Base-by-base conservation (phyloP, 2,888 invertebrate species). In the Diploptera punctata region DNA sequence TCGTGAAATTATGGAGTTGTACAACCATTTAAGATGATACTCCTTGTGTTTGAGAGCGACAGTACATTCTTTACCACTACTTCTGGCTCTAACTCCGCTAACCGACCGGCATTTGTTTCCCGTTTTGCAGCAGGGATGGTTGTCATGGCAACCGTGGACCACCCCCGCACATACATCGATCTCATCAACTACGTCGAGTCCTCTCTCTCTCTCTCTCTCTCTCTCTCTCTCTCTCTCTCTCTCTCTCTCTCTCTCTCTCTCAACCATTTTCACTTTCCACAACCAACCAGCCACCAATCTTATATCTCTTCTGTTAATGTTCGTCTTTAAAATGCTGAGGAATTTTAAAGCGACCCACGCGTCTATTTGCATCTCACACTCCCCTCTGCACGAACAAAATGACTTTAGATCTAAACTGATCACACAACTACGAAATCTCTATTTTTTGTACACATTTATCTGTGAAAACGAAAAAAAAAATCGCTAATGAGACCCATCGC, bases 21-120 rank as follows among this genome's bases (percentile, higher is more conserved):
- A n/a, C n/a, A n/a, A n/a, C n/a, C n/a, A n/a, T n/a, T n/a, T n/a
- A n/a, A n/a, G n/a, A n/a, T n/a, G n/a, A n/a, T n/a, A n/a, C n/a
- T n/a, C n/a, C n/a, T n/a, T n/a, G n/a, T n/a, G n/a, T n/a, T 24
- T 29, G 57, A 16, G n/a, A 1, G 24, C 16, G 7, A 2, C 16
- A 57, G 57, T 57, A 26, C 57, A 57, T 57, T 57, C 57, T 57
- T 57, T 29, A 57, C 29, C 29, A 1, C 16, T 57, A 26, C 57
- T 57, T 57, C 52, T 3, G 18, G 3, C 13, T 21, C 24, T 10
- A 3, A n/a, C n/a, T 43, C 18, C 43, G 26, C 18, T 26, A 54
- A 43, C 68, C 69, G 43, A 54, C 60, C 60, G 19, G 69, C 69
- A 29, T 69, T 69, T 69, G 69, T 69, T 69, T 69, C 69, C 47